These are phyloP conservation scores for Pelusios castaneus DNA, from an alignment of 2,113 vertebrate species.

Conservation along the genomic window DNA sequence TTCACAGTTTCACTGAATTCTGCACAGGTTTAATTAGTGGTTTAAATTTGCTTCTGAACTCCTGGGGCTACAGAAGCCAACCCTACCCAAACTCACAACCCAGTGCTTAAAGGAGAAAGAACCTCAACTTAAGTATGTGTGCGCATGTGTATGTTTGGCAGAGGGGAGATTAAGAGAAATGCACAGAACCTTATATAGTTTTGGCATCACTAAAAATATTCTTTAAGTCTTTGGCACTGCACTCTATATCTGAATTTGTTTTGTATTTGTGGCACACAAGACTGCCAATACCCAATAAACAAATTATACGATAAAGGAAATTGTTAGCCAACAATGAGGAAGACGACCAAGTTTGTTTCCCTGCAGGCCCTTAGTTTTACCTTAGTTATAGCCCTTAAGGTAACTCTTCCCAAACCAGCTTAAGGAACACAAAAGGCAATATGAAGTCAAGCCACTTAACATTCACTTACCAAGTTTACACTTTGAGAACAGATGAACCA, in stretches of 20 bases:
- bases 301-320: constrained; percentile 22
- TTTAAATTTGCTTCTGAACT: neutral
- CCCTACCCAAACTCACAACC: neutral
- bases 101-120: rapidly evolving
- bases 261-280: neutral
- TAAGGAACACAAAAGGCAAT: constrained; percentile 5
- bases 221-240: neutral
- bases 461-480: no score
- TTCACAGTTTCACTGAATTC: neutral
- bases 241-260: neutral
- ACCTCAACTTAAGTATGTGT: neutral
- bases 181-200: neutral
- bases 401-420: constrained; percentile 31
- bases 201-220: neutral
- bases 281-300: neutral
- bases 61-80: neutral
- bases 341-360: constrained; percentile 41
- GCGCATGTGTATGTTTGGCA: neutral
- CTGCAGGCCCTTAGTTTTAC: neutral
- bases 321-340: neutral
- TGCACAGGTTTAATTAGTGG: neutral
- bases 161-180: neutral
- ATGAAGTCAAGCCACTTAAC: neutral
- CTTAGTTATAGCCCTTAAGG: constrained; percentile 21
- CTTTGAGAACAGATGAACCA: neutral